Percentiles rank a stretch among this genome's conserved stretches.
These are phyloP conservation scores for Folsomia manolachei DNA, from an alignment of 2,888 invertebrate species.

Conservation along the genomic window DNA sequence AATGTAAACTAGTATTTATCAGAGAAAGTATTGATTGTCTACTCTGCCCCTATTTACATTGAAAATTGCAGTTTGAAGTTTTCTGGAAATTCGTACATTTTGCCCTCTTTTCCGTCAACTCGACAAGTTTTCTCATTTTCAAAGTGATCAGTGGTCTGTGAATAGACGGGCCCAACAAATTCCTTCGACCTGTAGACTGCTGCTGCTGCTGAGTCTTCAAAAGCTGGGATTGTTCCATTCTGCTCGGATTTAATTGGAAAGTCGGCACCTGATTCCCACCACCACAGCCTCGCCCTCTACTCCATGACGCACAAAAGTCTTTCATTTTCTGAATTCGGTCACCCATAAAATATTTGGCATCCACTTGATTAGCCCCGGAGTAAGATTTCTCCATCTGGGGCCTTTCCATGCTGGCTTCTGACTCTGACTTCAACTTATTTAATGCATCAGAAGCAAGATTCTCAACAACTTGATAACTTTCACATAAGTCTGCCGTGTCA, in stretches of 20 bases:
- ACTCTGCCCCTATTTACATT: no score
- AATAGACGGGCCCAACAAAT: conserved; percentile 11
- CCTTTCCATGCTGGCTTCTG: neutral
- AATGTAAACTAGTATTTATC: no score
- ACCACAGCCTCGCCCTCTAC: neutral
- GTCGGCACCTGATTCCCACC: neutral
- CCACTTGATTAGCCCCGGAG: conserved; percentile 14
- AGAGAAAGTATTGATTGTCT: no score
- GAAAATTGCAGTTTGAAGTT: neutral
- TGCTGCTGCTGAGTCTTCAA: neutral
- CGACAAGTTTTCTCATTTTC: neutral
- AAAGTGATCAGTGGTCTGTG: neutral
- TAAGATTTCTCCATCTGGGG: neutral
- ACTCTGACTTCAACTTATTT: neutral
- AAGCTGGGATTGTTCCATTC: neutral
- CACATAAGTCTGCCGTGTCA: conserved; percentile 23
- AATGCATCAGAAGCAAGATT: conserved; percentile 7
- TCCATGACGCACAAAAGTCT: neutral
- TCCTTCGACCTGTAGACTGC: neutral
- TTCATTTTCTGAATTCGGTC: conserved; percentile 6
- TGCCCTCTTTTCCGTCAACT: neutral
- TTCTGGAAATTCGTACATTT: neutral
- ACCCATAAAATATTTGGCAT: conserved; percentile 11
- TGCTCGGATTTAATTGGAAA: neutral
- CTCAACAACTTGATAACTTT: conserved; percentile 4